Percentiles rank a stretch among this genome's conserved stretches.
phyloP scores from a whole-genome alignment of 2,113 vertebrate genomes.

The Ageneiosus marmoratus region DNA sequence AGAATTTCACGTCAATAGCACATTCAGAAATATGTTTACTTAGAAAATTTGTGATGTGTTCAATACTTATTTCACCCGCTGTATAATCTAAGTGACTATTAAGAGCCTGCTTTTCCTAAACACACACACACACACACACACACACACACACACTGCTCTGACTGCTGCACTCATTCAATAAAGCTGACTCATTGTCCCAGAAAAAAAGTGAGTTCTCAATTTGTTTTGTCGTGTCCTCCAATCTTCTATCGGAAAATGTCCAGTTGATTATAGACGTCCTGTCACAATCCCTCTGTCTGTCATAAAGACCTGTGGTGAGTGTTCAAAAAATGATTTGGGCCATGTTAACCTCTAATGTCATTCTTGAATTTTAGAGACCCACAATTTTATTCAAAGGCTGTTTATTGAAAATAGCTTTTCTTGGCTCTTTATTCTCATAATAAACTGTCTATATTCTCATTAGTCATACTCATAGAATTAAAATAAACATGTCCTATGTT shows the following conservation, averaged over 20 bases:
- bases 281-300: background rate
- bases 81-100: too few relatives aligned
- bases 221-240: slow-evolving; percentile 22
- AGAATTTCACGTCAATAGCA: too few relatives aligned
- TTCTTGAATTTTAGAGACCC: background rate
- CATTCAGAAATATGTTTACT: too few relatives aligned
- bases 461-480: background rate
- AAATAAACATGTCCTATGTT: too few relatives aligned
- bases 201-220: slow-evolving; percentile 7
- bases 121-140: slow-evolving; percentile 20
- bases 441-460: background rate
- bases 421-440: background rate
- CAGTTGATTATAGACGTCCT: background rate
- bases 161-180: slow-evolving; percentile 12
- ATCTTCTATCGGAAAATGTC: background rate
- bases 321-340: background rate
- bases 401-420: too few relatives aligned
- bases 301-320: background rate
- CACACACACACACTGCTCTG: too few relatives aligned
- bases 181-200: slow-evolving; percentile 38
- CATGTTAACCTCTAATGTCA: background rate
- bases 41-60: too few relatives aligned
- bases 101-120: slow-evolving; percentile 1
- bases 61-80: too few relatives aligned
- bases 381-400: background rate